Conservation (phyloP, 2,888 invertebrate genomes). For the Nesidiocoris tenuis region DNA sequence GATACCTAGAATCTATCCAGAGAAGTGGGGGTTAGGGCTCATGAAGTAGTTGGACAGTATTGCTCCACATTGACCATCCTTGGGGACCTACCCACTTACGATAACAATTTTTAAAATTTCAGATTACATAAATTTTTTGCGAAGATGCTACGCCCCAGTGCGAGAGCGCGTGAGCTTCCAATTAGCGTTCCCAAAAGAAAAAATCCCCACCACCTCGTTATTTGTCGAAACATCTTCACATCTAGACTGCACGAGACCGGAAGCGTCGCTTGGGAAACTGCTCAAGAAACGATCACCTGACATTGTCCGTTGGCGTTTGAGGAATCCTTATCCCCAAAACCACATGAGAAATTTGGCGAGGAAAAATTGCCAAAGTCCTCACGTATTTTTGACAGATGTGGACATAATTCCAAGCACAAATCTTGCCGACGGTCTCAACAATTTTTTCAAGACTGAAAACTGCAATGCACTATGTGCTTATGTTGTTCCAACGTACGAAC, state of each 20-base stretch:
- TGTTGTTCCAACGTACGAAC: constrained; percentile 86
- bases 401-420: constrained; percentile 80
- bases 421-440: constrained; percentile 69
- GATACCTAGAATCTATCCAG: no score
- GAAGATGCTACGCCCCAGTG: constrained; percentile 71
- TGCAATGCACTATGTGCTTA: constrained; percentile 73
- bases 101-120: no score
- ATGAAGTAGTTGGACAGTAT: no score
- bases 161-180: constrained; percentile 75
- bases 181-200: constrained; percentile 67
- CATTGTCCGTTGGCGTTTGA: constrained; percentile 70
- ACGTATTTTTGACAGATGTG: constrained; percentile 80
- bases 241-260: constrained; percentile 65
- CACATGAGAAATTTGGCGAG: constrained; percentile 83
- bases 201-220: constrained; percentile 55
- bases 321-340: constrained; percentile 84
- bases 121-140: constrained; percentile 70
- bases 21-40: no score
- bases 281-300: constrained; percentile 63
- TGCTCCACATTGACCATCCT: no score
- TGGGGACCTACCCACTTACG: no score
- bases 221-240: constrained; percentile 54
- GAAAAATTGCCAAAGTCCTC: constrained; percentile 74
- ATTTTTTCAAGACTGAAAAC: constrained; percentile 59
- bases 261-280: constrained; percentile 63